Percentiles rank a stretch among this genome's conserved stretches.
phyloP scores from a whole-genome alignment of 2,113 vertebrate genomes.

The Catharus fuscescens region DNA sequence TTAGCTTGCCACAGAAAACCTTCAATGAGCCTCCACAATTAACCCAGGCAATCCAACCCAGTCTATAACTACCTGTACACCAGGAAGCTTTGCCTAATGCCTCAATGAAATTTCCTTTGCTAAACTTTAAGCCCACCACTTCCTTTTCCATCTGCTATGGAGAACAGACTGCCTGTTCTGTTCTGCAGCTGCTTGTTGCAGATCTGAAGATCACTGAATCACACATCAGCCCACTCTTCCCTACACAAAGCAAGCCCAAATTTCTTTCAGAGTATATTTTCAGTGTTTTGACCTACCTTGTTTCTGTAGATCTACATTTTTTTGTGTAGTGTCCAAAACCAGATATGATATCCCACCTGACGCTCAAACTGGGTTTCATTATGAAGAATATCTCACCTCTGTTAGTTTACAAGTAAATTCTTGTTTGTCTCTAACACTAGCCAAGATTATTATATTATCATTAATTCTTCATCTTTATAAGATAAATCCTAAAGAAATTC shows the following conservation, averaged over 20 bases:
- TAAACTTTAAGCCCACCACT: not conserved
- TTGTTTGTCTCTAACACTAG: not conserved
- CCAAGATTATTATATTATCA: not conserved
- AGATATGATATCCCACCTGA: not conserved
- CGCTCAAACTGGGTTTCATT: not conserved
- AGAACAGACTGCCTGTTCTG: not conserved
- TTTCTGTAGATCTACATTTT: not conserved
- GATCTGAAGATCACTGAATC: not conserved
- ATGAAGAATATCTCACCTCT: not conserved
- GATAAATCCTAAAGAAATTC: not conserved
- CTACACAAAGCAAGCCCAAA: not conserved
- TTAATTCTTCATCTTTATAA: not conserved
- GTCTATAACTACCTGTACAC: not conserved
- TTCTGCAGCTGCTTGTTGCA: not conserved
- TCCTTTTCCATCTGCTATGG: not conserved
- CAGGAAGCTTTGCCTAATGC: slow-evolving; percentile 1
- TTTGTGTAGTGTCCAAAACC: not conserved
- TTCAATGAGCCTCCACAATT: rapidly evolving
- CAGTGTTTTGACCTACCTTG: not conserved
- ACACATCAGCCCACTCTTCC: not conserved
- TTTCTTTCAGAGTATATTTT: not conserved
- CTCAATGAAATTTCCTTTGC: not conserved
- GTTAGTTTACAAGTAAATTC: not conserved
- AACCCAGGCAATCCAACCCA: not conserved
- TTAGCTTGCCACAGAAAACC: not conserved